A percentile compares a stretch with the other conserved stretches of the same genome.
Evolutionary conservation across 2,888 invertebrate species (phyloP).

Genomic region (Philereme vetulata): DNA sequence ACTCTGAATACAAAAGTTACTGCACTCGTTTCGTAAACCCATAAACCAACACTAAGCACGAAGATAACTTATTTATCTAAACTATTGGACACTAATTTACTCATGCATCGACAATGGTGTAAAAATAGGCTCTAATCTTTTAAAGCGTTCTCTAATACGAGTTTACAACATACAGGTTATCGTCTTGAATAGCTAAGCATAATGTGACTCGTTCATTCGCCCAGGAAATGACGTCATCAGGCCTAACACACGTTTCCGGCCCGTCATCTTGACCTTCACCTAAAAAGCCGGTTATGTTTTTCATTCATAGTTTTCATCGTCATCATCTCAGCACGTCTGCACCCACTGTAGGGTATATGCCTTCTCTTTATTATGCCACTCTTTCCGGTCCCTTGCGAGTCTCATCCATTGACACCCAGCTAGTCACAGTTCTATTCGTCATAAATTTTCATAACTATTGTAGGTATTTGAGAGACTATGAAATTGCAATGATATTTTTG

Average conservation of each 20-base stretch:
- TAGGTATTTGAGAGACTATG: too few species aligned
- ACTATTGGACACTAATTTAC: slow-evolving; percentile 40
- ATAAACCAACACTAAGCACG: slow-evolving; percentile 30
- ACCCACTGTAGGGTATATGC: too few species aligned
- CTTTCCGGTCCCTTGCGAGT: too few species aligned
- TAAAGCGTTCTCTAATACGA: slow-evolving; percentile 51
- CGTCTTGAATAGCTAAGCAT: slow-evolving; percentile 54
- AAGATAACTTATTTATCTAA: slow-evolving; percentile 37
- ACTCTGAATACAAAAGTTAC: slow-evolving; percentile 16
- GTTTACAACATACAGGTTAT: slow-evolving; percentile 61
- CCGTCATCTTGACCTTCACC: slow-evolving; percentile 73
- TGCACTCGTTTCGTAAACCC: slow-evolving; percentile 23
- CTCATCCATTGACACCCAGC: too few species aligned
- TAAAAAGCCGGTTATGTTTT: slow-evolving; percentile 54
- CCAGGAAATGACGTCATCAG: slow-evolving; percentile 73
- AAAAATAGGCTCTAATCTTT: slow-evolving; percentile 54
- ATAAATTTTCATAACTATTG: too few species aligned
- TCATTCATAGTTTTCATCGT: slow-evolving; percentile 6
- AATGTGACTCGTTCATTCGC: slow-evolving; percentile 60
- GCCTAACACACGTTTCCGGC: slow-evolving; percentile 65
- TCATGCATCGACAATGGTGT: slow-evolving; percentile 42
- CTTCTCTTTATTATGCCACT: too few species aligned
- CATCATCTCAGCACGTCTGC: too few species aligned
- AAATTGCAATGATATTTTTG: too few species aligned
- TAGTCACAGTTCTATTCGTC: too few species aligned